Evolutionary conservation across 2,113 vertebrate genomes (phyloP).

Genomic region (Solenodon paradoxus): DNA sequence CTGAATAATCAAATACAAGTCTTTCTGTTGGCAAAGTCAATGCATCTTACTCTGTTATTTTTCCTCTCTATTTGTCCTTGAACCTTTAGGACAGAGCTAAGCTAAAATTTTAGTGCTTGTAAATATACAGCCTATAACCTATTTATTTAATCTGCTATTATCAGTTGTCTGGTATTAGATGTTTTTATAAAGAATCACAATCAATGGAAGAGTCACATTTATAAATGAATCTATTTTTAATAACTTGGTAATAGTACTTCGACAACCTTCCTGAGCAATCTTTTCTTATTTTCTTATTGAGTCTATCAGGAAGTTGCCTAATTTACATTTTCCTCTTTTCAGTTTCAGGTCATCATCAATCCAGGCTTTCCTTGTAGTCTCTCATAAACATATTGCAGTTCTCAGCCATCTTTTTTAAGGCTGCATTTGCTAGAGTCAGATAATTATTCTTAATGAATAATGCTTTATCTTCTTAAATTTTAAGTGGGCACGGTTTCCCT

Average conservation of each 20-base stretch:
- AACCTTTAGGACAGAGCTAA: neutral
- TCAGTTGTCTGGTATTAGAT: neutral
- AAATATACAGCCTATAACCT: neutral
- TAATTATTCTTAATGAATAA: conserved; percentile 43
- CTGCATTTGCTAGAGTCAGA: neutral
- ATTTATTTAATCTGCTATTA: neutral
- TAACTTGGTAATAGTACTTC: conserved; percentile 32
- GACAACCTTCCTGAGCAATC: neutral
- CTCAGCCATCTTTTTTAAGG: conserved; percentile 30
- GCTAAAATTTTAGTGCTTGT: neutral
- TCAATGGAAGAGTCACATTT: neutral
- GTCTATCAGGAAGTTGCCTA: conserved; percentile 30
- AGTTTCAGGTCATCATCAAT: conserved; percentile 26
- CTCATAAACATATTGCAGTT: neutral
- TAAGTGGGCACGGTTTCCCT: neutral
- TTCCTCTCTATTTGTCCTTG: neutral
- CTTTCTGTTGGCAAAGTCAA: neutral
- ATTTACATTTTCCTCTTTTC: conserved; percentile 50
- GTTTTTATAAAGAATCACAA: neutral
- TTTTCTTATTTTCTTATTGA: conserved; percentile 51
- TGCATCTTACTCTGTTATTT: neutral
- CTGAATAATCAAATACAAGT: neutral
- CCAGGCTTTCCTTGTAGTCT: neutral
- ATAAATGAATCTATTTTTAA: conserved; percentile 54
- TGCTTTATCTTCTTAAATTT: neutral